Evolutionary conservation across 1,140 invertebrate genomes (phyloP), one percentile per base, ranked within the genome.

Genomic region (Zaprionus nigranus): DNA sequence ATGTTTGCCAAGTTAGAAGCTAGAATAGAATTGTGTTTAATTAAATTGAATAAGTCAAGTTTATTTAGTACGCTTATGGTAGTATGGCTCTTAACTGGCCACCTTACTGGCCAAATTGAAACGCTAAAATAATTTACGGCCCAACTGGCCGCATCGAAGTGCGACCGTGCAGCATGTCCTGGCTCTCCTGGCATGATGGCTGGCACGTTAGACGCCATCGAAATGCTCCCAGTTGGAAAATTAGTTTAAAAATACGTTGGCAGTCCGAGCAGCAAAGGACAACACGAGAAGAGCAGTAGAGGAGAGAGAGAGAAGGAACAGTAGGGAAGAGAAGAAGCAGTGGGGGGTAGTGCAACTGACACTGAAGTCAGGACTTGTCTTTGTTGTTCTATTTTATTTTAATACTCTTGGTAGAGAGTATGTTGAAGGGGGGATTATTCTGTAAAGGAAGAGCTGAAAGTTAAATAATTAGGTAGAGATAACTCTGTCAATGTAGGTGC

Each of bases 201-300:
- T 78, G 65, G 57, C 75, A 81, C 78, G 82, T 78, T 85, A 70
- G 77, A 78, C 57, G 71, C 75, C 78, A 82, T 51, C 74, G 81
- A 88, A 87, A 88, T 75, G 84, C 84, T 87, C 84, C 84, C 84
- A 87, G 84, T 87, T 87, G 84, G 85, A 88, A 88, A 87, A 87
- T 87, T 87, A 87, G 84, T 87, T 87, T 87, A 84, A 90, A 90
- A 84, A 87, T 84, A 87, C 81, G 81, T 85, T 74, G 73, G 60
- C 71, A 43, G 53, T 34, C 54, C 56, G 59, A 49, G 70, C 0
- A 46, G 59, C 51, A 38, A 57, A 62, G 49, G 64, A 64, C 46
- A 38, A 46, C 56, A 56, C 38, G 22, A 26, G 30, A 17, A 49
- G 12, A 12, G 20, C 1, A 30, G 26, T 15, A 5, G 12, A 5